Percentiles rank a stretch among this genome's conserved stretches.
Conservation (phyloP, 2,888 invertebrate genomes). For the Noctua janthe region DNA sequence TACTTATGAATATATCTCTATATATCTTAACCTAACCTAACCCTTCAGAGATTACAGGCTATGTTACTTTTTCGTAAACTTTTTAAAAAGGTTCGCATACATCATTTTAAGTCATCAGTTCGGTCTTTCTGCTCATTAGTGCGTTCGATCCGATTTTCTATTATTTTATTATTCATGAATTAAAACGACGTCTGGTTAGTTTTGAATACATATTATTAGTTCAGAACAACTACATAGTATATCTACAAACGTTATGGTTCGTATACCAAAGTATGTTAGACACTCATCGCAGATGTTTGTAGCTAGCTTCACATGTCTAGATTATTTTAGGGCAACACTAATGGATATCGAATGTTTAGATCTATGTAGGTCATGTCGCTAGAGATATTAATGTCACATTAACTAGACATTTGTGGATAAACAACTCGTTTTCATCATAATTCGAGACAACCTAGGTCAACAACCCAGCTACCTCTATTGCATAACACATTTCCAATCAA, state of each 20-base stretch:
- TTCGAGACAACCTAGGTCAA: slow-evolving; percentile 7
- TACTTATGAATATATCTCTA: neutral
- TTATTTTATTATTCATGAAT: neutral
- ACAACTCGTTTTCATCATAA: slow-evolving; percentile 3
- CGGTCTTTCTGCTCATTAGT: neutral
- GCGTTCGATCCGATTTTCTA: neutral
- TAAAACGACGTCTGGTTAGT: neutral
- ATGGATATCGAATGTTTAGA: slow-evolving; percentile 50
- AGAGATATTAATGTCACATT: slow-evolving; percentile 36
- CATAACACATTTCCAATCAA: neutral
- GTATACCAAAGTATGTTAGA: slow-evolving; percentile 9
- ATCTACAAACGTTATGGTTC: slow-evolving; percentile 8
- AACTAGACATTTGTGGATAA: slow-evolving; percentile 16
- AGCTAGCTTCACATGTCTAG: slow-evolving; percentile 24
- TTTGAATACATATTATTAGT: slow-evolving; percentile 10
- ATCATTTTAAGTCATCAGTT: neutral
- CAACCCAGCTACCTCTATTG: neutral
- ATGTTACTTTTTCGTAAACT: neutral
- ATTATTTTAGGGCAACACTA: slow-evolving; percentile 47
- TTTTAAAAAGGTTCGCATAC: neutral
- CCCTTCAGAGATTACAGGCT: neutral
- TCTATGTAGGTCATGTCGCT: slow-evolving; percentile 37
- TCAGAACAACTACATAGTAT: neutral
- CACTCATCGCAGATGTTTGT: slow-evolving; percentile 18
- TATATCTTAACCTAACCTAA: neutral